These are phyloP conservation scores for Polymixis flavicincta DNA, from an alignment of 2,888 invertebrate species.

Conservation along the genomic window DNA sequence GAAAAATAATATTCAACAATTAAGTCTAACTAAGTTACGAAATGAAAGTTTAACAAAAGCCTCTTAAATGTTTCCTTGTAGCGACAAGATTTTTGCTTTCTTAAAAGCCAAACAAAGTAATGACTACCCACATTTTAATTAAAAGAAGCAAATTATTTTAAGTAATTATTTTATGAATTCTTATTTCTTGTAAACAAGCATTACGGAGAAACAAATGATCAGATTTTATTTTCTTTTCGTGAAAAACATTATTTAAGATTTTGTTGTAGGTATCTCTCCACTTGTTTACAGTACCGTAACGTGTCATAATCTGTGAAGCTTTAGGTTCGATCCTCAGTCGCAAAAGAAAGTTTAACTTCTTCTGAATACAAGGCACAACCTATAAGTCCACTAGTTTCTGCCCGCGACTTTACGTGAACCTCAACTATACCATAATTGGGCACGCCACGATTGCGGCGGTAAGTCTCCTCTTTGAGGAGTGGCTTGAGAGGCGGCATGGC, in stretches of 20 bases:
- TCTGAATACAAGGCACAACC: too few relatives aligned
- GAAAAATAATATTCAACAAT: conserved; percentile 20
- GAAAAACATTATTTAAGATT: background rate
- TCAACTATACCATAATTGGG: too few relatives aligned
- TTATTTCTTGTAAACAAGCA: conserved; percentile 18
- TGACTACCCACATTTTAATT: conserved; percentile 40
- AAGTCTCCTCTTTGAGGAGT: too few relatives aligned
- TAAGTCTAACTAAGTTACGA: conserved; percentile 30
- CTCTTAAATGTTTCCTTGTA: conserved; percentile 26
- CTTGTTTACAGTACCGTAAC: background rate
- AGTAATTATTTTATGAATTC: conserved; percentile 30
- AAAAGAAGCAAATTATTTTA: conserved; percentile 36
- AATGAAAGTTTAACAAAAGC: conserved; percentile 40
- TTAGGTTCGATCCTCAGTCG: too few relatives aligned
- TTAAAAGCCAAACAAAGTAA: conserved; percentile 44
- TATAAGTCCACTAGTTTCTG: too few relatives aligned
- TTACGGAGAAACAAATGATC: background rate
- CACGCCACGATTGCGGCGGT: too few relatives aligned
- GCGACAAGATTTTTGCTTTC: conserved; percentile 7
- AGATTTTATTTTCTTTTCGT: background rate
- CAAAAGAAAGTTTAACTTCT: too few relatives aligned
- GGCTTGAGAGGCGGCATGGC: too few relatives aligned
- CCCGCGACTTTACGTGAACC: too few relatives aligned
- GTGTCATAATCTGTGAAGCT: too few relatives aligned
- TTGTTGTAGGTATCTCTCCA: background rate